Base-by-base conservation (phyloP, 92 coral and sea anemone species). In the Palythoa grandis region DNA sequence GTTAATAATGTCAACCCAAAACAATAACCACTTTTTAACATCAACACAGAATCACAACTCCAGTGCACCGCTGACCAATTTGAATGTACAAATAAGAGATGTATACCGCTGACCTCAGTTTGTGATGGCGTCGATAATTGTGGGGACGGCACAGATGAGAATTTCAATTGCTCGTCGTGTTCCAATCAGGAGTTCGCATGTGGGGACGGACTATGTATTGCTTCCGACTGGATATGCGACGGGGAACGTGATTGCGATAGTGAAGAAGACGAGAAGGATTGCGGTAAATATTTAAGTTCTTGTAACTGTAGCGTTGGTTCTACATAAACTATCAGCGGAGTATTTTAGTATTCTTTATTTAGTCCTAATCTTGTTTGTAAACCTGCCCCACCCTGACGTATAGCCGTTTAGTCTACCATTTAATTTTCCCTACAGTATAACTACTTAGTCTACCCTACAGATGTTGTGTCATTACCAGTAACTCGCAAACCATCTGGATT, bases 61-160 rank as follows among this genome's bases (percentile, higher is more conserved):
- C 20, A 9, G 6, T 79, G 84, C 84, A 11, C 73, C 13, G 73
- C 72, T 39, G 84, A 23, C 11, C 52, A 58, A 11, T 79, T 79
- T 79, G 57, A 43, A 22, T 79, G 84, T 37, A 19, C 53, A 22
- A 23, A 66, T 56, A 68, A 50, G 16, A 63, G 38, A 23, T 79
- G 84, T 20, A 79, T 79, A 79, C 84, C 84, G 43, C 73, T 63
- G 57, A 63, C 73, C 52, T 61, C 35, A 67, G 53, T 79, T 22
- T 79, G 84, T 23, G 84, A 79, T 20, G 84, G 84, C 84, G 25
- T 67, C 2, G 72, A 79, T 63, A 72, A 79, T 52, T 79, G 84
- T 63, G 19, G 2, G 56, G 73, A 79, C 23, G 72, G 72, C 19
- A 16, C 38, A 63, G 84, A 79, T n/a, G 84, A 79, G 16, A 61